A percentile compares a stretch with the other conserved stretches of the same genome.
Conservation (phyloP, 2,888 invertebrate genomes). For the Calameuta pallipes region DNA sequence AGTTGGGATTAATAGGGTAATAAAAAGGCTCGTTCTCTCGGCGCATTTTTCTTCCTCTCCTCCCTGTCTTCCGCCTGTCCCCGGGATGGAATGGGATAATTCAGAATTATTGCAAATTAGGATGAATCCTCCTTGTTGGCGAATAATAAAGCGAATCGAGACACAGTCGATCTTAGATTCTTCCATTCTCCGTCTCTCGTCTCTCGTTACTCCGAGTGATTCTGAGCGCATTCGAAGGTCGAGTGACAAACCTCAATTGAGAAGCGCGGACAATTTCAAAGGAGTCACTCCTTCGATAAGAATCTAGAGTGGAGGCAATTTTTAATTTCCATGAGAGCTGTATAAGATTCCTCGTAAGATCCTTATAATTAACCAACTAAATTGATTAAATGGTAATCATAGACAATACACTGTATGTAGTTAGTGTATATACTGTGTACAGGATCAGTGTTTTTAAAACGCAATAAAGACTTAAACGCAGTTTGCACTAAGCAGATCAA, state of each 20-base stretch:
- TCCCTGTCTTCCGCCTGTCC: conserved; percentile 11
- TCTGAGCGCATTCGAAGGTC: neutral
- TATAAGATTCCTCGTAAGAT: neutral
- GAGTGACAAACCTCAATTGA: conserved; percentile 27
- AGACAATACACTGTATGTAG: too few species aligned
- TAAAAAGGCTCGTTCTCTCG: conserved; percentile 55
- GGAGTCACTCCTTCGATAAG: neutral
- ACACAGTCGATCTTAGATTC: neutral
- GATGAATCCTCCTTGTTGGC: conserved; percentile 44
- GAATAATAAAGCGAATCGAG: conserved; percentile 42
- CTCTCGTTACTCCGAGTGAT: neutral
- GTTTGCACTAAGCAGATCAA: neutral
- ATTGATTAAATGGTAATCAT: neutral
- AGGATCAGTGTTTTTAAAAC: too few species aligned
- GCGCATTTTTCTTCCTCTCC: conserved; percentile 45
- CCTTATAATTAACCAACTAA: neutral
- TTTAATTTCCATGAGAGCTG: neutral
- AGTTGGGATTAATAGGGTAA: conserved; percentile 63
- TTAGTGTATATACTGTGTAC: too few species aligned
- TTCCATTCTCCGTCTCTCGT: neutral
- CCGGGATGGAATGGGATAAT: conserved; percentile 53
- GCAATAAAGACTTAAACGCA: neutral
- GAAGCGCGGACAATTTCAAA: neutral
- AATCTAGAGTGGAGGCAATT: neutral
- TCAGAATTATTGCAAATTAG: conserved; percentile 56